These are phyloP conservation scores for Thermophis baileyi DNA, from an alignment of 2,113 vertebrate species.

Conservation along the genomic window DNA sequence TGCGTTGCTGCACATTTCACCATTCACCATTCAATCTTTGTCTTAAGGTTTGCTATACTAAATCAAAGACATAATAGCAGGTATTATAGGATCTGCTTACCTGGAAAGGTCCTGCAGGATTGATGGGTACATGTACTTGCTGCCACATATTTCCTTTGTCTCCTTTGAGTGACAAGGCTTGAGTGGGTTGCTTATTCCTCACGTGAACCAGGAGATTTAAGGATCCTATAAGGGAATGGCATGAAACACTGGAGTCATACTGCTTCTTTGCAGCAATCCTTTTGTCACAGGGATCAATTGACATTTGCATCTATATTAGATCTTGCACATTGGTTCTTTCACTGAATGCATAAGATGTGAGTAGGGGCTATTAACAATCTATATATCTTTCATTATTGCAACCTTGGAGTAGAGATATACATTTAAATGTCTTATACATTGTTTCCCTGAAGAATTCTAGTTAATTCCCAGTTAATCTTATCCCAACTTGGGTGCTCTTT, in stretches of 20 bases:
- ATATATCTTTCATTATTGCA: not conserved
- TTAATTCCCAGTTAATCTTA: not conserved
- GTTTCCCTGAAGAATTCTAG: not conserved
- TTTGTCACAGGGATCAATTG: not conserved
- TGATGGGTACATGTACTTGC: constrained; percentile 86
- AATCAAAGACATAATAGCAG: not conserved
- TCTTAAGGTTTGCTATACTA: not conserved
- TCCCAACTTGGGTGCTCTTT: not conserved
- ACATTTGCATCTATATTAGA: not conserved
- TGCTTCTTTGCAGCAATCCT: not conserved
- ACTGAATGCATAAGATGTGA: not conserved
- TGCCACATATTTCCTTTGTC: constrained; percentile 88
- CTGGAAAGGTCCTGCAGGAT: constrained; percentile 91
- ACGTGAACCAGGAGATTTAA: constrained; percentile 88
- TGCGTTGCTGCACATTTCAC: not conserved
- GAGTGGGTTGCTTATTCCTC: constrained; percentile 77
- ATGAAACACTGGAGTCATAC: not conserved
- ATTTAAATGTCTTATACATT: not conserved
- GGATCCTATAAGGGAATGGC: constrained; percentile 74
- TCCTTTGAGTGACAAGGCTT: constrained; percentile 85
- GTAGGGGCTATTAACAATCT: not conserved
- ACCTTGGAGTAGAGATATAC: not conserved
- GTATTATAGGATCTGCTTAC: constrained; percentile 63
- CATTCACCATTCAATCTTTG: not conserved
- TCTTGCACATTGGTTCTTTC: not conserved